Conservation (phyloP, 2,888 invertebrate genomes). For the Tipula vernalis region DNA sequence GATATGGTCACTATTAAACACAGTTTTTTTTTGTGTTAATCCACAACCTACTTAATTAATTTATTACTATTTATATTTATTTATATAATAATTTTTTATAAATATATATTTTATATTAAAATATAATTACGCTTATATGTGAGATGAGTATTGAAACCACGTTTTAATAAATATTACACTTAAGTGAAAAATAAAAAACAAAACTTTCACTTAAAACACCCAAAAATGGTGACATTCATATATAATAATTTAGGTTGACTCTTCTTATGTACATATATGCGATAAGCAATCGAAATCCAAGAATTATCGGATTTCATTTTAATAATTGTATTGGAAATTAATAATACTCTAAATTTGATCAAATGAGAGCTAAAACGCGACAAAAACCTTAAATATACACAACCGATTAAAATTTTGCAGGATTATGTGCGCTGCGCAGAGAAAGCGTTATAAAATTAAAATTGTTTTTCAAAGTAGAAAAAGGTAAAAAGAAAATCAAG, state of each 20-base stretch:
- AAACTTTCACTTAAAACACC: neutral
- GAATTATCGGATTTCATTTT: too few relatives aligned
- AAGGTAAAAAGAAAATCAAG: neutral
- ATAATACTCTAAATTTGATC: neutral
- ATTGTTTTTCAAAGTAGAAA: neutral
- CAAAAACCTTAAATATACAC: neutral
- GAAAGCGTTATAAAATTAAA: neutral
- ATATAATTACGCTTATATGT: neutral
- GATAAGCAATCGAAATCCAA: neutral
- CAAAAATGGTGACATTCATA: neutral
- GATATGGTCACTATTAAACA: neutral
- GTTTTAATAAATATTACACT: neutral
- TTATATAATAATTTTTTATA: neutral
- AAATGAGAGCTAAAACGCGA: neutral
- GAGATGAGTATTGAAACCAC: neutral
- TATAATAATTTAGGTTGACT: neutral
- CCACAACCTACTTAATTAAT: neutral
- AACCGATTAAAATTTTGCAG: neutral
- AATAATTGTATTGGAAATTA: neutral
- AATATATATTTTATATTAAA: neutral
- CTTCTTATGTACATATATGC: neutral
- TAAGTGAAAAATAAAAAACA: neutral
- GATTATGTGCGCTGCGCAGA: neutral
- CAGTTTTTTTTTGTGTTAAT: neutral
- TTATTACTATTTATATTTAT: neutral